phyloP scores from a whole-genome alignment of 2,113 vertebrate genomes.

The Gulo gulo region DNA sequence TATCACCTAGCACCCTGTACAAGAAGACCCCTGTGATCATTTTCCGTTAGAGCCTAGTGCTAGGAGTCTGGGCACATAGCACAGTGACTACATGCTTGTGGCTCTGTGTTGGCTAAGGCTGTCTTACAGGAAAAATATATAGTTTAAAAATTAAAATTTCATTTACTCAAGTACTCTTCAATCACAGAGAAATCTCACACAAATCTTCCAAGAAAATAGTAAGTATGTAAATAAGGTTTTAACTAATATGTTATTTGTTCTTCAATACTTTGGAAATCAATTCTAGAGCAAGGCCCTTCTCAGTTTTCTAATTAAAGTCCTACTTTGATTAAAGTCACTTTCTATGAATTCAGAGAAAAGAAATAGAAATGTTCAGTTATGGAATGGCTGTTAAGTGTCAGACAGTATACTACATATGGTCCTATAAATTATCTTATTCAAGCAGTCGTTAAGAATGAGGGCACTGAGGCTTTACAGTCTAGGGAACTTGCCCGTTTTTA shows the following conservation, averaged over 20 bases:
- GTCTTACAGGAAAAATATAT: background rate
- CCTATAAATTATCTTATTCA: background rate
- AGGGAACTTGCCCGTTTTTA: background rate
- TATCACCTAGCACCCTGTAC: background rate
- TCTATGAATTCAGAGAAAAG: background rate
- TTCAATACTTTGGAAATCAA: background rate
- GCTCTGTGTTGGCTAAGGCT: background rate
- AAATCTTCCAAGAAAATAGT: background rate
- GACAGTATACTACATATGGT: background rate
- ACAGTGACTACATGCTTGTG: background rate
- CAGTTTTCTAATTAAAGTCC: constrained; percentile 27
- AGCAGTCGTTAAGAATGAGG: background rate
- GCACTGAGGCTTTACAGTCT: background rate
- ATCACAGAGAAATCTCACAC: background rate
- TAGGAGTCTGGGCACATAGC: background rate
- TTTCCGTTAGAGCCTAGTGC: background rate
- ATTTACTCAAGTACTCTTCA: constrained; percentile 2
- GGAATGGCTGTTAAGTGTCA: background rate
- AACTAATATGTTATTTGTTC: background rate
- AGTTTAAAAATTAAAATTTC: background rate
- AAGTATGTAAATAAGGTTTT: constrained; percentile 12
- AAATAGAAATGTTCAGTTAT: background rate
- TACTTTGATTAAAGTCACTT: background rate
- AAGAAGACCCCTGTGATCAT: background rate
- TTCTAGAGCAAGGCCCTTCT: background rate